phyloP scores from a whole-genome alignment of 2,797 vertebrate species.

The Peromyscus melanophrys region DNA sequence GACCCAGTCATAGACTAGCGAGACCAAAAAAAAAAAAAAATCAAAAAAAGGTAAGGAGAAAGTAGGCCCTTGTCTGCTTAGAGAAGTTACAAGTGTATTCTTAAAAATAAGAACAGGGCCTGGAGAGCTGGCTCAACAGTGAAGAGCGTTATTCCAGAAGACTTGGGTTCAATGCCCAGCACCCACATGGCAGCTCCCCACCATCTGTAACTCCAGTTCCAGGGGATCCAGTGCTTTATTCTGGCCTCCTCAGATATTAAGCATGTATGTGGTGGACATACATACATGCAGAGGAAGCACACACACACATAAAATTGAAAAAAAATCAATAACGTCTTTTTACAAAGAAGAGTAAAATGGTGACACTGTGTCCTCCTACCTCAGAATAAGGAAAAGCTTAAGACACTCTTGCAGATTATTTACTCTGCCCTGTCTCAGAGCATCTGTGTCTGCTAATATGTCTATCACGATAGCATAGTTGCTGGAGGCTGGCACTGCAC shows the following conservation, averaged over 20 bases:
- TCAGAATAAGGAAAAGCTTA: neutral
- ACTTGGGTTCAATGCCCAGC: neutral
- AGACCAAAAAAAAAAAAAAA: neutral
- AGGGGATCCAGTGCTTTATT: neutral
- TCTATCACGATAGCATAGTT: neutral
- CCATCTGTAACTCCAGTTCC: neutral
- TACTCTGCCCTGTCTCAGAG: neutral
- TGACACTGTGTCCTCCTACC: neutral
- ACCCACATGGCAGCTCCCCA: neutral
- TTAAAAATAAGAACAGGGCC: neutral
- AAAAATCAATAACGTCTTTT: neutral
- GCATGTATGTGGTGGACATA: neutral
- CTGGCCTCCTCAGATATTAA: neutral
- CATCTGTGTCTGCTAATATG: neutral
- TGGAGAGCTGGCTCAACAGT: neutral
- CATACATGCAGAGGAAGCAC: neutral
- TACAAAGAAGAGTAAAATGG: slow-evolving; percentile 17
- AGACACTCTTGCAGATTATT: neutral
- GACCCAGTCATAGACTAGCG: neutral
- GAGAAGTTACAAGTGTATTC: neutral
- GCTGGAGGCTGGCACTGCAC: neutral
- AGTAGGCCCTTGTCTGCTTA: neutral
- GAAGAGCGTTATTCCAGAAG: neutral
- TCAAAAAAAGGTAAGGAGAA: neutral
- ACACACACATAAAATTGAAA: neutral